Percentiles rank a stretch among this genome's conserved stretches.
Conservation (phyloP, 2,888 invertebrate species). For the Tenthredo scrophulariae region DNA sequence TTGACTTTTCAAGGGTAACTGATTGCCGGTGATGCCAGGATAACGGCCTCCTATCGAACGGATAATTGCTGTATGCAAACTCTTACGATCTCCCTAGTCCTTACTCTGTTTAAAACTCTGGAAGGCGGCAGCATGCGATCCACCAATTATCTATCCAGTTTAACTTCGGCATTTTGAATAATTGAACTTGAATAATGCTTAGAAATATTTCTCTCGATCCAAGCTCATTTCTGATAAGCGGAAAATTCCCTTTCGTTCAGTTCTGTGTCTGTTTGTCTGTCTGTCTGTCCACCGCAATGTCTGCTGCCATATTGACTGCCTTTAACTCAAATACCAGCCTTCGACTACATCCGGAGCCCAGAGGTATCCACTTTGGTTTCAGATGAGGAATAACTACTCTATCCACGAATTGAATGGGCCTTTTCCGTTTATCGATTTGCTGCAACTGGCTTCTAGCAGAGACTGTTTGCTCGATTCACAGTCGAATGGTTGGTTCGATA, state of each 20-base stretch:
- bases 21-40: conserved; percentile 48
- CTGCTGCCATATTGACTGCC: not conserved
- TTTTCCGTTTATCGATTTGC: conserved; percentile 25
- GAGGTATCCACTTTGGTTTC: not conserved
- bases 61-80: conserved; percentile 55
- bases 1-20: conserved; percentile 47
- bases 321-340: not conserved
- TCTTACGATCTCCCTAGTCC: conserved; percentile 30
- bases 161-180: conserved; percentile 59
- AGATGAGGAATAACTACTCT: not conserved
- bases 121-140: conserved; percentile 56
- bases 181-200: conserved; percentile 58
- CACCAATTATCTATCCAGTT: conserved; percentile 60
- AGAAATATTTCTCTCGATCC: not conserved
- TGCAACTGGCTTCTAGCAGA: not conserved
- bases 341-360: not conserved
- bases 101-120: not conserved
- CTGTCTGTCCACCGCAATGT: not conserved
- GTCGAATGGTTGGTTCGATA: conserved; percentile 19
- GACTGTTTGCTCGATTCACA: not conserved
- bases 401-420: not conserved
- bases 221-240: not conserved
- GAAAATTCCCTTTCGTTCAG: not conserved
- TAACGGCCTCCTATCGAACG: conserved; percentile 54
- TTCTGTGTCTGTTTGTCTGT: not conserved